Evolutionary conservation across 2,888 invertebrate genomes (phyloP).

Genomic region (Drosophila greeni): DNA sequence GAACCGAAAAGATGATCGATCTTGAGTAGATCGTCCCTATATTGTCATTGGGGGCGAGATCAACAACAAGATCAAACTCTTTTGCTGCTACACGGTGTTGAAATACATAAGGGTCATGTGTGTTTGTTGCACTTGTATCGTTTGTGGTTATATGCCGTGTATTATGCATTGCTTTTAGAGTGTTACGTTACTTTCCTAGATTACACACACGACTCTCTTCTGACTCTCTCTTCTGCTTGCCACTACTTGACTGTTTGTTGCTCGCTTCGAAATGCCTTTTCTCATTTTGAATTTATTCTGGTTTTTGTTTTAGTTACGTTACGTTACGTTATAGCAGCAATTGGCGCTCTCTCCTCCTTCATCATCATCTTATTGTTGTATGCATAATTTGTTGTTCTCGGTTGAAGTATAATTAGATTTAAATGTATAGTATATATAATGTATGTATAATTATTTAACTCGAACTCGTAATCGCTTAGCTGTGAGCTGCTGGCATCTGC

Average conservation of each 20-base stretch:
- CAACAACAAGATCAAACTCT: slow-evolving; percentile 44
- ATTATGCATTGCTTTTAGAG: slow-evolving; percentile 43
- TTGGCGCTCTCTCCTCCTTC: slow-evolving; percentile 15
- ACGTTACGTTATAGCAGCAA: slow-evolving; percentile 35
- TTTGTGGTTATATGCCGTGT: slow-evolving; percentile 38
- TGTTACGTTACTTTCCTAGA: slow-evolving; percentile 28
- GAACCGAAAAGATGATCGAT: slow-evolving; percentile 30
- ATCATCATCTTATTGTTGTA: slow-evolving; percentile 33
- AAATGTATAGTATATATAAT: slow-evolving; percentile 65
- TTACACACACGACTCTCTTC: slow-evolving; percentile 42
- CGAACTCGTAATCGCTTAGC: slow-evolving; percentile 64
- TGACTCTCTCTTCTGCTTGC: slow-evolving; percentile 6
- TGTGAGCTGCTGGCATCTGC: slow-evolving; percentile 46
- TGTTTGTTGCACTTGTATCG: slow-evolving; percentile 30
- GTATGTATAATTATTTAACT: slow-evolving; percentile 72
- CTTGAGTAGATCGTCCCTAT: slow-evolving; percentile 4
- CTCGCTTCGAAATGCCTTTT: slow-evolving; percentile 52
- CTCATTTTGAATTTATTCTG: slow-evolving; percentile 36
- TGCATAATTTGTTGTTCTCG: slow-evolving; percentile 49
- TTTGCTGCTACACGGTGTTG: slow-evolving; percentile 30
- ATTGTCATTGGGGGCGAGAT: neutral
- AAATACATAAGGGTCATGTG: slow-evolving; percentile 39
- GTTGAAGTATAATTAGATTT: slow-evolving; percentile 63
- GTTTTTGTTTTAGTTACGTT: slow-evolving; percentile 1
- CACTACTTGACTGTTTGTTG: slow-evolving; percentile 33